Conservation (phyloP, 2,113 vertebrate genomes). For the Ursus arctos region DNA sequence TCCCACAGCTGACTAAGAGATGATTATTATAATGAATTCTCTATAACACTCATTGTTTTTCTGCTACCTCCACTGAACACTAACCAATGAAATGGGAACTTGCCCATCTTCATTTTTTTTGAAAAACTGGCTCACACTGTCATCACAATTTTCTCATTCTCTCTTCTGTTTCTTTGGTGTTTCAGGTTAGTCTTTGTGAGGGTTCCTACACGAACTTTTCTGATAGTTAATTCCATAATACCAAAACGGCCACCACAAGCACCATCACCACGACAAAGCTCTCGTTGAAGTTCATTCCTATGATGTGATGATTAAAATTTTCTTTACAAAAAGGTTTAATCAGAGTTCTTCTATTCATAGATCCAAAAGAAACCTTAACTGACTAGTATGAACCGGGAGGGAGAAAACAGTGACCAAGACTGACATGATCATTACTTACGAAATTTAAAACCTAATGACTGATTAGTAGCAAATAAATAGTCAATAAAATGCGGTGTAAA, state of each 20-base stretch:
- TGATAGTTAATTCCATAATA: background rate
- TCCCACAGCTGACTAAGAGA: background rate
- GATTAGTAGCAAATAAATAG: background rate
- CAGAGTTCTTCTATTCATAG: background rate
- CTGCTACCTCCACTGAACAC: background rate
- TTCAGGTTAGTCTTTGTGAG: slow-evolving; percentile 5
- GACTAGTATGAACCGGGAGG: background rate
- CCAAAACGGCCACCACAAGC: background rate
- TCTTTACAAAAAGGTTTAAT: background rate
- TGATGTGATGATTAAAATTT: background rate
- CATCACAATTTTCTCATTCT: background rate
- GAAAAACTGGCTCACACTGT: background rate
- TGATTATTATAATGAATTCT: background rate
- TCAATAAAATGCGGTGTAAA: background rate
- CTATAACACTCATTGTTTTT: background rate
- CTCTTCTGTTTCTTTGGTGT: background rate
- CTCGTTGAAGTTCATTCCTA: background rate
- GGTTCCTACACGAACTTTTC: background rate
- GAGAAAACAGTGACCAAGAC: background rate
- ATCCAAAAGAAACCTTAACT: background rate
- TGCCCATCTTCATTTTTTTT: background rate
- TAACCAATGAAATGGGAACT: background rate
- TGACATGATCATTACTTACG: background rate
- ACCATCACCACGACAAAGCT: background rate
- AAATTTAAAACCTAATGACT: background rate